Evolutionary conservation across 1,140 invertebrate genomes (phyloP), one percentile per base, ranked within the genome.

Genomic region (Asbolus verrucosus): DNA sequence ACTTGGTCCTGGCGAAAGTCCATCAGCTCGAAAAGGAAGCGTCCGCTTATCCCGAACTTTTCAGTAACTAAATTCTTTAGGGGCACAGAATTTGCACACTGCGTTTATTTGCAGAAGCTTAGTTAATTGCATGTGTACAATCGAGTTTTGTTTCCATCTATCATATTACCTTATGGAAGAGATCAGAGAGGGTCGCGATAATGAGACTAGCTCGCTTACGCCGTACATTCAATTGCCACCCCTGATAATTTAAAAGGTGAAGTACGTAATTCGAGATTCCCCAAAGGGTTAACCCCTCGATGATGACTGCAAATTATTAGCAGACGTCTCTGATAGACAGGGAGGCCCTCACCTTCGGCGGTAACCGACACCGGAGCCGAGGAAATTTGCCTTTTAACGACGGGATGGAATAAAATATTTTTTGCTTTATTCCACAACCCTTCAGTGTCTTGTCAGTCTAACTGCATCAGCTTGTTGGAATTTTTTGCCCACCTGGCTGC

Each of bases 91-190:
- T 67, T 67, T 67, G 46, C 66, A 67, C 60, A 67, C 13, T 41
- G 30, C 21, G 46, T 60, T 36, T 67, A 50, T 67, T 67, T 67
- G 46, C 27, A 19, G 46, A 60, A 39, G 66, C 46, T 67, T 41
- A 41, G 46, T 67, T 67, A 67, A 67, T 67, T 67, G 66, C 46
- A 67, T 67, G 66, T 67, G 66, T 67, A 67, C 66, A 67, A 67
- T 67, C 66, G 46, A 18, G 46, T 67, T 60, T 38, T 38, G 46
- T 67, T 59, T 67, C 46, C 66, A 38, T 19, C 66, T 16, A 27
- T 66, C 63, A 46, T 18, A 67, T 59, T 54, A 54, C 43, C 33
- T 67, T 67, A 60, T 59, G 36, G 30, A 27, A 67, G 46, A 67
- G 59, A 30, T 13, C 4, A 38, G 27, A 41, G 31, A 50, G 66